These are phyloP conservation scores for Nipponia nippon DNA, from an alignment of 2,113 vertebrate species.

Conservation along the genomic window DNA sequence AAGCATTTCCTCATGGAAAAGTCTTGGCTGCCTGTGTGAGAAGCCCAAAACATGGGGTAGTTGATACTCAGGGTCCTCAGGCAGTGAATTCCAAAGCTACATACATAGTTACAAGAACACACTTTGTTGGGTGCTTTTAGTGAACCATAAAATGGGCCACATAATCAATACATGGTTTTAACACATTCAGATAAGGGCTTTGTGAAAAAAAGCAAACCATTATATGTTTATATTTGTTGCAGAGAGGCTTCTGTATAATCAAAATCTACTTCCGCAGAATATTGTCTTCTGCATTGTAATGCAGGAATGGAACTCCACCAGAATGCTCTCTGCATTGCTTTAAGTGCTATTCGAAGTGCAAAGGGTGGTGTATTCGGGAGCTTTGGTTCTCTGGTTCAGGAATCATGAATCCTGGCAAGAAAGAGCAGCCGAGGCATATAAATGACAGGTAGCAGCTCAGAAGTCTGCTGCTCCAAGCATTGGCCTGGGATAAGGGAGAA, in stretches of 20 bases:
- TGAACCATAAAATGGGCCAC: background rate
- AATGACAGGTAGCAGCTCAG: background rate
- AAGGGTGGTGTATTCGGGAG: accelerated
- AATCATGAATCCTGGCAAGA: background rate
- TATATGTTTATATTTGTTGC: background rate
- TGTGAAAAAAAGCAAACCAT: accelerated
- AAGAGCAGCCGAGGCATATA: background rate
- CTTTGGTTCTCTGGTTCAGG: background rate
- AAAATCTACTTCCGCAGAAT: background rate
- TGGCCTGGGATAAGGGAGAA: background rate
- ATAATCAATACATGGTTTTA: background rate
- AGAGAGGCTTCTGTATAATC: background rate
- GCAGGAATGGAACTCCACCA: background rate
- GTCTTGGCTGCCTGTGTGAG: background rate
- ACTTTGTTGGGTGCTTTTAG: background rate
- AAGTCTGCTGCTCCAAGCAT: background rate
- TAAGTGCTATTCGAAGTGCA: background rate
- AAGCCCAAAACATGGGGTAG: background rate
- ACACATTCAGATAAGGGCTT: background rate
- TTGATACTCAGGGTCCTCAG: background rate
- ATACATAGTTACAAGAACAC: background rate
- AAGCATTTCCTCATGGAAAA: background rate
- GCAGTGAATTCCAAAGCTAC: background rate
- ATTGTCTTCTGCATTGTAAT: background rate
- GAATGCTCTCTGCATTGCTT: background rate